A percentile compares a stretch with the other conserved stretches of the same genome.
These are phyloP conservation scores for Theocolax elegans DNA, from an alignment of 1,140 invertebrate genomes.

Conservation along the genomic window DNA sequence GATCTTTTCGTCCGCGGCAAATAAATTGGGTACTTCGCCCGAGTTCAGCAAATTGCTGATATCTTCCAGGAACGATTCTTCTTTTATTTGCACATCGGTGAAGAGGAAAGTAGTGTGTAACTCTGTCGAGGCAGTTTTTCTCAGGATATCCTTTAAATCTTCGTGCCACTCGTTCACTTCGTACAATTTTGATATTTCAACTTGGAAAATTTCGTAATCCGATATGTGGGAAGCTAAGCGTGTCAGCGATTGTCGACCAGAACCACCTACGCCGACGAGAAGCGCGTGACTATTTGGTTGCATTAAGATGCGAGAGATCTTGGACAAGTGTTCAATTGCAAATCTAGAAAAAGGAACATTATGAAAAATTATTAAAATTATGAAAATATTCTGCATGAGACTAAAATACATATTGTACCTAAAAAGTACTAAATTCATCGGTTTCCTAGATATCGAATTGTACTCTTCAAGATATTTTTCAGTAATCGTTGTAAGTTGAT, in stretches of 20 bases:
- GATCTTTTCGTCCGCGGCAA: conserved; percentile 86
- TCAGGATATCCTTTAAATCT: conserved; percentile 85
- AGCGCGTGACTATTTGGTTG: conserved; percentile 88
- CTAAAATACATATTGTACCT: too few relatives aligned
- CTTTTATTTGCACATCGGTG: conserved; percentile 91
- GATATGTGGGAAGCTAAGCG: conserved; percentile 91
- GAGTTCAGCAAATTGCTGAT: conserved; percentile 93
- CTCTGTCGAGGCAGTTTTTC: conserved; percentile 84
- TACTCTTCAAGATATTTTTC: conserved; percentile 91
- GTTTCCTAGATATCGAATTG: conserved; percentile 96
- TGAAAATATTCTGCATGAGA: too few relatives aligned
- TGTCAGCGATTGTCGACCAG: conserved; percentile 90
- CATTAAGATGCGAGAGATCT: conserved; percentile 90
- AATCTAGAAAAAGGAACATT: conserved; percentile 73
- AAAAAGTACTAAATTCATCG: conserved; percentile 96
- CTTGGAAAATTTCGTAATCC: conserved; percentile 91
- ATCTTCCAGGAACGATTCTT: conserved; percentile 93
- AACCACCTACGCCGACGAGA: conserved; percentile 90
- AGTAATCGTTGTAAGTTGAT: conserved; percentile 80
- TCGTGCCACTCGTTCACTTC: conserved; percentile 89
- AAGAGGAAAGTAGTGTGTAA: conserved; percentile 91
- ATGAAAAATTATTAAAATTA: too few relatives aligned
- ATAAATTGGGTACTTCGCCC: conserved; percentile 94
- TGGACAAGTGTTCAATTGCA: conserved; percentile 93
- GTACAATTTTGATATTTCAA: conserved; percentile 91